Percentiles rank a stretch among this genome's conserved stretches.
Conservation (phyloP, 2,797 vertebrate species). For the Sebastes steindachneri region DNA sequence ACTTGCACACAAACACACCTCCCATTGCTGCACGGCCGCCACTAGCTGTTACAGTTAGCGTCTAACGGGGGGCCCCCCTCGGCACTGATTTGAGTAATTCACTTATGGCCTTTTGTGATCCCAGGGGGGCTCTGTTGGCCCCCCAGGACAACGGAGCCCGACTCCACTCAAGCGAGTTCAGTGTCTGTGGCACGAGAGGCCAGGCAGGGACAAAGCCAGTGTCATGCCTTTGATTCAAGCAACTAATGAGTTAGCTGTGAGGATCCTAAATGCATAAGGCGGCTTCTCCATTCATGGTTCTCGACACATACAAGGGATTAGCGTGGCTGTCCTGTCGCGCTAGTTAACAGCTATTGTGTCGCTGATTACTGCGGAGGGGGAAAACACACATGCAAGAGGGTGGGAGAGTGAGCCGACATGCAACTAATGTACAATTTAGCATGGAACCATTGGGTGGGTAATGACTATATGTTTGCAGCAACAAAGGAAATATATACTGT, state of each 20-base stretch:
- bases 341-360: conserved; percentile 70
- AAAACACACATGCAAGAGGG: conserved; percentile 51
- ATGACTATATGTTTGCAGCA: conserved; percentile 7
- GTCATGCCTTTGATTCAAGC: conserved; percentile 73
- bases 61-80: conserved; percentile 56
- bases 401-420: conserved; percentile 57
- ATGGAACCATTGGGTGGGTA: conserved; percentile 22
- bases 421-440: conserved; percentile 56
- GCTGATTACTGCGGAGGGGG: conserved; percentile 48
- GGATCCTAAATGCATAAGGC: conserved; percentile 65
- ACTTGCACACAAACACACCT: conserved; percentile 62
- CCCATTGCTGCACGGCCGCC: conserved; percentile 55
- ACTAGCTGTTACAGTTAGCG: conserved; percentile 72
- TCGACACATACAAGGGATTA: conserved; percentile 73
- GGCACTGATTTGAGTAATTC: conserved; percentile 78
- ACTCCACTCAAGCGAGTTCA: conserved; percentile 74
- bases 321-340: conserved; percentile 63
- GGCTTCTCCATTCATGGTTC: conserved; percentile 62
- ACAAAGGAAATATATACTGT: neutral
- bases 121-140: conserved; percentile 41
- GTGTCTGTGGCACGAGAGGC: conserved; percentile 72
- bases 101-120: conserved; percentile 82
- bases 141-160: conserved; percentile 41
- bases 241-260: conserved; percentile 75
- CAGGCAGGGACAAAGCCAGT: conserved; percentile 72